Evolutionary conservation across 2,888 invertebrate genomes (phyloP), one percentile per base, ranked within the genome.

Genomic region (Nomada fabriciana): DNA sequence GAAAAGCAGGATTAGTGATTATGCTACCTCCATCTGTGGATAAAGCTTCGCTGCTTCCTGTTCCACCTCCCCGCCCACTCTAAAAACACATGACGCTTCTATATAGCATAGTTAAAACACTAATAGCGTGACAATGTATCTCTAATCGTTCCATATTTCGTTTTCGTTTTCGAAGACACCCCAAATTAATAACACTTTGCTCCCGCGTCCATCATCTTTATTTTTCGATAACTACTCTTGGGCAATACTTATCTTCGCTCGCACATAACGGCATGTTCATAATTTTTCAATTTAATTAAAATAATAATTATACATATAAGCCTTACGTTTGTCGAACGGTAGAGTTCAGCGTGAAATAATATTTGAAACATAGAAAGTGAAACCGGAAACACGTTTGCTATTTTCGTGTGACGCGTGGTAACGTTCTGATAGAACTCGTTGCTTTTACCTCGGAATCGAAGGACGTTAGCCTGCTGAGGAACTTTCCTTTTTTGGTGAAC

Each of bases 401-500:
- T 43, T 43, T 64, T 57, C 42, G 47, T 52, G 53, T 55, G 57
- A 25, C 20, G 47, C 52, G 47, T 55, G 70, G 42, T 70, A 67
- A 50, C 43, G 23, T 71, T 52, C 25, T n/a, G 29, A 52, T 18
- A 25, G 18, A 57, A 60, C 50, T 15, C 13, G 53, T 63, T 73
- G 36, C 70, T 61, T 82, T 96, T 95, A 98, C 98, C 94, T 98
- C 98, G 0, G 98, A 98, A 91, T 97, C 99, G 93, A 97, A 98
- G 10, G 97, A 98, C 75, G 98, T 97, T 76, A 98, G 95, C 94
- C 97, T 98, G 93, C 97, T 97, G 86, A 98, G 95, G 43, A 98
- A 95, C 92, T 98, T 97, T 88, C 98, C 96, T 94, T 99, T 99
- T 93, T 98, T 98, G 87, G 97, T 98, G 89, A 99, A 95, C 96